These are phyloP conservation scores for Calephelis nemesis DNA, from an alignment of 1,140 invertebrate genomes.

Conservation along the genomic window DNA sequence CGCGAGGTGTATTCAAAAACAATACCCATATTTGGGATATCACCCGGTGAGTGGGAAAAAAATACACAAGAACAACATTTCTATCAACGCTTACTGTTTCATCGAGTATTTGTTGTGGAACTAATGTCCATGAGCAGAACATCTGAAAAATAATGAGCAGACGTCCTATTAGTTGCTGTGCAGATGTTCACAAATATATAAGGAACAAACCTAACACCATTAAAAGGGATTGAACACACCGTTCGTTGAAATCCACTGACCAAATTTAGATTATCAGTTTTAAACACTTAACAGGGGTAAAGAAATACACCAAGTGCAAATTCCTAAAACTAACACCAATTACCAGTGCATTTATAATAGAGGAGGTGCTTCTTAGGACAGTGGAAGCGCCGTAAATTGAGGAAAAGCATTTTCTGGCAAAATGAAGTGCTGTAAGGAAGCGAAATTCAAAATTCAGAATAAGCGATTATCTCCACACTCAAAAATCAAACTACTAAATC, in stretches of 20 bases:
- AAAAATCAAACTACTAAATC: slow-evolving; percentile 68
- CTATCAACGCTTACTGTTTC: slow-evolving; percentile 75
- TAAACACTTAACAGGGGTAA: neutral
- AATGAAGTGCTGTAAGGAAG: slow-evolving; percentile 43
- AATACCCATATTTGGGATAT: slow-evolving; percentile 40
- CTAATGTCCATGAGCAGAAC: slow-evolving; percentile 75
- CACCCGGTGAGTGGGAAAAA: slow-evolving; percentile 67
- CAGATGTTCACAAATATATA: slow-evolving; percentile 6
- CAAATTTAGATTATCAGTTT: neutral
- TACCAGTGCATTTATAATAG: slow-evolving; percentile 10
- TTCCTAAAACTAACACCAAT: neutral
- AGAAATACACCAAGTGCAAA: neutral
- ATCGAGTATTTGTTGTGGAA: slow-evolving; percentile 73
- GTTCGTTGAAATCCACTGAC: slow-evolving; percentile 1
- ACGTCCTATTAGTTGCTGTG: slow-evolving; percentile 65
- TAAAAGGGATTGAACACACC: slow-evolving; percentile 1
- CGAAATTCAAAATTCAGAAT: slow-evolving; percentile 50
- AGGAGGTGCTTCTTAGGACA: slow-evolving; percentile 12
- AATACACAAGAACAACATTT: slow-evolving; percentile 71
- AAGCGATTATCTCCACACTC: slow-evolving; percentile 66
- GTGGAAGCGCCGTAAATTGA: neutral
- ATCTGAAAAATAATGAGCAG: slow-evolving; percentile 78
- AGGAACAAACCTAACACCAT: slow-evolving; percentile 2
- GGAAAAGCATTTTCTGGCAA: slow-evolving; percentile 16
- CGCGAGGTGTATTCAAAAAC: slow-evolving; percentile 46